A percentile compares a stretch with the other conserved stretches of the same genome.
These are phyloP conservation scores for Drosophila kikkawai DNA, from an alignment of 1,140 invertebrate species.

Conservation along the genomic window DNA sequence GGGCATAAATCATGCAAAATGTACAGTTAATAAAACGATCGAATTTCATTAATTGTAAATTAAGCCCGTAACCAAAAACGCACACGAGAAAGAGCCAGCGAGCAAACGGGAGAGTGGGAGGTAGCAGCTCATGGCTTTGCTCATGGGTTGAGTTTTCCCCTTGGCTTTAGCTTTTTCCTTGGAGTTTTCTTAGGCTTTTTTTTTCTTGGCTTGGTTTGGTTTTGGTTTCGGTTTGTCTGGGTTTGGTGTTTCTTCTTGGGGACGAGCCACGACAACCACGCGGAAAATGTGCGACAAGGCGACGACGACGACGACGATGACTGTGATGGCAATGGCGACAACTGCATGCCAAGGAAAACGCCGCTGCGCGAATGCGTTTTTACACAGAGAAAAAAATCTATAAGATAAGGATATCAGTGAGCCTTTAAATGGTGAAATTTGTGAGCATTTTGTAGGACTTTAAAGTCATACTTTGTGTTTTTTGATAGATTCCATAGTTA, in stretches of 20 bases:
- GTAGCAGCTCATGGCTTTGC: neutral
- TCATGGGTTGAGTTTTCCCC: constrained; percentile 11
- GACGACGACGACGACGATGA: constrained; percentile 33
- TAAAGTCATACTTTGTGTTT: neutral
- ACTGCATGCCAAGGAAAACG: constrained; percentile 70
- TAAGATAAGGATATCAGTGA: too few species aligned
- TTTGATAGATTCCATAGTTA: accelerated
- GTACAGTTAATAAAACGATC: constrained; percentile 83
- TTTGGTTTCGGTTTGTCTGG: constrained; percentile 23
- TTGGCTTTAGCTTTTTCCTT: constrained; percentile 10
- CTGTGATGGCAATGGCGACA: constrained; percentile 58
- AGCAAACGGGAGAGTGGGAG: neutral
- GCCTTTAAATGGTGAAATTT: neutral
- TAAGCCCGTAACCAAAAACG: constrained; percentile 65
- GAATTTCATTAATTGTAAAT: constrained; percentile 84
- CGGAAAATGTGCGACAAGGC: constrained; percentile 69
- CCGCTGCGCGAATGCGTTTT: constrained; percentile 31
- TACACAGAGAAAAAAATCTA: neutral
- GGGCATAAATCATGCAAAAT: constrained; percentile 57
- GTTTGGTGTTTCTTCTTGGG: constrained; percentile 46
- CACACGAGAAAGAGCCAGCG: constrained; percentile 12
- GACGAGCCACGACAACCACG: constrained; percentile 70
- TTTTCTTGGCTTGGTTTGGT: neutral
- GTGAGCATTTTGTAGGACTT: accelerated
- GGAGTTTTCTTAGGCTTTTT: constrained; percentile 12